Percentiles rank a stretch among this genome's conserved stretches.
These are phyloP conservation scores for Metellina segmentata DNA, from an alignment of 2,888 invertebrate species.

Conservation along the genomic window DNA sequence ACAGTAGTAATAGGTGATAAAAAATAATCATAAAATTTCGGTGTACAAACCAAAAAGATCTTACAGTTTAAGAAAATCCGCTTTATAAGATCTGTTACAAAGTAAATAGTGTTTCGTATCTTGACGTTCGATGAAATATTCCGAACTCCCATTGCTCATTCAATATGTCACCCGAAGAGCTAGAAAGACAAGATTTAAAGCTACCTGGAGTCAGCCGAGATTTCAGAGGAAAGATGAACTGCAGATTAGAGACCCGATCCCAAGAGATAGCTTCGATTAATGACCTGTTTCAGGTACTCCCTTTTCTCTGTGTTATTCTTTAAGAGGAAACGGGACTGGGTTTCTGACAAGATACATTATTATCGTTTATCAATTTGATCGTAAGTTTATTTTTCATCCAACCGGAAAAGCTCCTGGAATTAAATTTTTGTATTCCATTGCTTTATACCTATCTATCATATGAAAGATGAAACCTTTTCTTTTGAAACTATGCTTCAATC, in stretches of 20 bases:
- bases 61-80: no score
- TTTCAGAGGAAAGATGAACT: not conserved
- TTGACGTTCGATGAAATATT: not conserved
- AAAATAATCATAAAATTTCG: no score
- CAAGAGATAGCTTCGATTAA: not conserved
- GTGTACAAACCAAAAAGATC: no score
- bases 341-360: not conserved
- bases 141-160: not conserved
- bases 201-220: not conserved
- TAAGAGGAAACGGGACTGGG: not conserved
- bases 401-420: not conserved
- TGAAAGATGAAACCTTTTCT: no score
- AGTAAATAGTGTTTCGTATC: no score
- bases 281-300: not conserved
- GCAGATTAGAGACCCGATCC: not conserved
- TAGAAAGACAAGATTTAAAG: not conserved
- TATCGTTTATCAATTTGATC: not conserved
- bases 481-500: no score
- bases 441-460: not conserved
- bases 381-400: not conserved
- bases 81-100: no score
- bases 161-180: not conserved
- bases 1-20: no score
- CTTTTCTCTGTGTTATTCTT: not conserved
- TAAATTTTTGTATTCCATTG: not conserved